Conservation (phyloP, 2,888 invertebrate genomes). For the Hylaea fasciaria region DNA sequence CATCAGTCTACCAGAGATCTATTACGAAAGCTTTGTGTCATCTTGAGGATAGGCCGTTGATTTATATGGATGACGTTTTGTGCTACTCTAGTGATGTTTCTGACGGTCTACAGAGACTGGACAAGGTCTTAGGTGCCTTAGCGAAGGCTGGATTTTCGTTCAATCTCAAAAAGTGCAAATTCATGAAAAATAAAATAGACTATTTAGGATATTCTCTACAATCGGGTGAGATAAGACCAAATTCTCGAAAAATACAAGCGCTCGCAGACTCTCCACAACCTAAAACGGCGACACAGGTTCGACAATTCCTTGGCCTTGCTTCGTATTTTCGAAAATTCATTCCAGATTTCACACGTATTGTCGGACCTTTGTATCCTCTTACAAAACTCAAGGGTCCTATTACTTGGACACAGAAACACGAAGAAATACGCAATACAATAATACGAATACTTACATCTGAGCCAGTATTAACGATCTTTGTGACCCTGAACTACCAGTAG, state of each 20-base stretch:
- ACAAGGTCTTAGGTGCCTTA: too few relatives aligned
- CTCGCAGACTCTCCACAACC: conserved; percentile 1
- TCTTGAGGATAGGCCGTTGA: too few relatives aligned
- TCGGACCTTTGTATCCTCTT: conserved; percentile 43
- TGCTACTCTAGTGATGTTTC: too few relatives aligned
- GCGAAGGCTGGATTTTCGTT: too few relatives aligned
- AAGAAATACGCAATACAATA: conserved; percentile 31
- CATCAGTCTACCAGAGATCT: conserved; percentile 25
- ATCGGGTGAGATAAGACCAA: background rate
- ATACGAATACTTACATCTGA: conserved; percentile 32
- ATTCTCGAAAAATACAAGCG: conserved; percentile 1
- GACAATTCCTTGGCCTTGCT: conserved; percentile 5
- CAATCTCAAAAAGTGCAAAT: background rate
- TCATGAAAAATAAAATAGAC: conserved; percentile 8
- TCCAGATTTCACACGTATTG: conserved; percentile 33
- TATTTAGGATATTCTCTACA: conserved; percentile 4
- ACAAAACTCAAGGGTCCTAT: conserved; percentile 43
- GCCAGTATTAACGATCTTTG: conserved; percentile 44
- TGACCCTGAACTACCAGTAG: conserved; percentile 26
- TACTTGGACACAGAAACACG: conserved; percentile 37
- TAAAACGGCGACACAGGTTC: background rate
- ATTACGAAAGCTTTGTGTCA: too few relatives aligned
- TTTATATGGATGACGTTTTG: too few relatives aligned
- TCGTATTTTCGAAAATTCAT: conserved; percentile 4
- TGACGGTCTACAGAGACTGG: too few relatives aligned